Conservation (phyloP, 2,888 invertebrate species). For the Andrena flavipes region DNA sequence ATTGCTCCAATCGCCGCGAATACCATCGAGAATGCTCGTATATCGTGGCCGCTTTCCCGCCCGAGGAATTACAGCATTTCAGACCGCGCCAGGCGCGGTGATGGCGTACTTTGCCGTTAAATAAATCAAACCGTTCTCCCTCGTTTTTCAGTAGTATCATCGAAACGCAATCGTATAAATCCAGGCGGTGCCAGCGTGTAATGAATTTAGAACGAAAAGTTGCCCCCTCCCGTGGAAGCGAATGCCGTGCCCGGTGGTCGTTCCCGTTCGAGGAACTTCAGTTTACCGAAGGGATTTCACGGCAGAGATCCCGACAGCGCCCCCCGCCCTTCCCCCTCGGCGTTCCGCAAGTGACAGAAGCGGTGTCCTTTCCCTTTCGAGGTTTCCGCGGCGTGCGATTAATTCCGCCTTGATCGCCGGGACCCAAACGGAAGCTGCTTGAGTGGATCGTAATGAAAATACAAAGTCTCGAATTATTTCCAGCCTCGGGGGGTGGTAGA, state of each 20-base stretch:
- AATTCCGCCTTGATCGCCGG: neutral
- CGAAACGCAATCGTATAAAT: constrained; percentile 21
- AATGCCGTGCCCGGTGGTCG: neutral
- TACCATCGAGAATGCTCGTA: neutral
- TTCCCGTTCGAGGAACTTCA: neutral
- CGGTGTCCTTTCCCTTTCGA: neutral
- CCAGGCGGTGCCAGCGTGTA: neutral
- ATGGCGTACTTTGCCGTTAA: constrained; percentile 22
- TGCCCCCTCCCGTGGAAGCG: neutral
- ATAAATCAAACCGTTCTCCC: constrained; percentile 29
- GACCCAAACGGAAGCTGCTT: neutral
- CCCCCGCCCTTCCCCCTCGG: neutral
- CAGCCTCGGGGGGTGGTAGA: neutral
- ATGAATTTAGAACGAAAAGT: constrained; percentile 30
- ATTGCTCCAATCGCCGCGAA: neutral
- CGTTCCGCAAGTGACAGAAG: constrained; percentile 1
- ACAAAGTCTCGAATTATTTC: neutral
- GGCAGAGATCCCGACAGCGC: neutral
- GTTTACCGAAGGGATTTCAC: constrained; percentile 19
- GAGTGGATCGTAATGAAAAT: neutral
- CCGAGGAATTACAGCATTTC: constrained; percentile 4
- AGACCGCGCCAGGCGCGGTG: neutral
- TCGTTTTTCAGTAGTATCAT: constrained; percentile 12
- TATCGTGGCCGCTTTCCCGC: neutral
- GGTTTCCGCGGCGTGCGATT: neutral